These are phyloP conservation scores for Catocala nupta DNA, from an alignment of 2,888 invertebrate species.

Conservation along the genomic window DNA sequence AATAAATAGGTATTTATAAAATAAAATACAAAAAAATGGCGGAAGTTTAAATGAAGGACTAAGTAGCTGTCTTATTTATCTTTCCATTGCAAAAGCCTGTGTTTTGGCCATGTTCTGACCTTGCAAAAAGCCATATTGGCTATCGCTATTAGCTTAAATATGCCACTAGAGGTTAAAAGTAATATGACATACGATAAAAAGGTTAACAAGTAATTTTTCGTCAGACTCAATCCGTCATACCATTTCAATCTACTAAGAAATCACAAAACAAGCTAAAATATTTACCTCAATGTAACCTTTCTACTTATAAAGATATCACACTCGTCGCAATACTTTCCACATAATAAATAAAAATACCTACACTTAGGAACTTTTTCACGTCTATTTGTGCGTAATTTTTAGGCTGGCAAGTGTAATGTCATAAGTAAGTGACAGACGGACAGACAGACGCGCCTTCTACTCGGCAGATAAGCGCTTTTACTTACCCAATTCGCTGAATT, in stretches of 20 bases:
- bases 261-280: neutral
- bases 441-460: constrained; percentile 67
- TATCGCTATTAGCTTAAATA: too few relatives aligned
- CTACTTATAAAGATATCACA: neutral
- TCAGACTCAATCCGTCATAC: too few relatives aligned
- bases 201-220: too few relatives aligned
- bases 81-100: too few relatives aligned
- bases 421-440: constrained; percentile 79
- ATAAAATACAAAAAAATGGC: too few relatives aligned
- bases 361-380: constrained; percentile 25
- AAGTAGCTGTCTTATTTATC: too few relatives aligned
- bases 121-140: too few relatives aligned
- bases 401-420: constrained; percentile 60
- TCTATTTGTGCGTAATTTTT: constrained; percentile 56
- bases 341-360: constrained; percentile 33
- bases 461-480: constrained; percentile 69
- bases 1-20: too few relatives aligned
- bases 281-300: neutral
- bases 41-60: too few relatives aligned
- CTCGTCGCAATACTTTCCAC: constrained; percentile 6
- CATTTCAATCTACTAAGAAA: neutral
- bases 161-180: too few relatives aligned
- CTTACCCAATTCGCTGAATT: constrained; percentile 75
- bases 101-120: too few relatives aligned
- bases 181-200: too few relatives aligned